Percentiles rank a stretch among this genome's conserved stretches.
These are phyloP conservation scores for Drosophila borborema DNA, from an alignment of 2,888 invertebrate genomes.

Conservation along the genomic window DNA sequence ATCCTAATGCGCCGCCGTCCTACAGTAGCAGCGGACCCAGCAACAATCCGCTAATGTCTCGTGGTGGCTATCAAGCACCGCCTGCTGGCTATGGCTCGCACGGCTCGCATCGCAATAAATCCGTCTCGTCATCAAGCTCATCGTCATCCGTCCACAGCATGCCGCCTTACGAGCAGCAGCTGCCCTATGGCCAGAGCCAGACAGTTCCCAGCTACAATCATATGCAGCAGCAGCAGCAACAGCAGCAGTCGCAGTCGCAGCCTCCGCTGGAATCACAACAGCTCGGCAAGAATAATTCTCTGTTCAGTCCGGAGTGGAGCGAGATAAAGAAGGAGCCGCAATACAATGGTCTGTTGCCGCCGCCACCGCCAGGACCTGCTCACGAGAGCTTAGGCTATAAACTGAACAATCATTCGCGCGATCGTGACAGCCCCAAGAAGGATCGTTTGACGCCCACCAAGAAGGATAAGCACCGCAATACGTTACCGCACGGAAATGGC, in stretches of 20 bases:
- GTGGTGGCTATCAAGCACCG: constrained; percentile 54
- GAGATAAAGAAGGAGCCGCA: constrained; percentile 78
- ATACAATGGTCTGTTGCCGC: constrained; percentile 65
- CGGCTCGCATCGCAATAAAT: constrained; percentile 70
- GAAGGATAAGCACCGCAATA: constrained; percentile 83
- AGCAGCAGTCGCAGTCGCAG: constrained; percentile 23
- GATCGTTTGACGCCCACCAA: constrained; percentile 80
- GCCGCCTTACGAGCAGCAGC: constrained; percentile 67
- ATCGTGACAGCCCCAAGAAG: constrained; percentile 84
- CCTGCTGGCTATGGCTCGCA: constrained; percentile 50
- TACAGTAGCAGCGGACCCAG: constrained; percentile 50
- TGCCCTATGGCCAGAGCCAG: constrained; percentile 68
- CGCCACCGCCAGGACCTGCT: constrained; percentile 59
- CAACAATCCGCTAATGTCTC: constrained; percentile 55
- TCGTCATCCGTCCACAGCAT: constrained; percentile 78
- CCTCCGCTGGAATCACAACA: constrained; percentile 52
- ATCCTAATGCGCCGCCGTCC: constrained; percentile 63
- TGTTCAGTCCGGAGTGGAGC: constrained; percentile 85
- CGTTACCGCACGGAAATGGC: constrained; percentile 25
- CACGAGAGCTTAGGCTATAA: constrained; percentile 56
- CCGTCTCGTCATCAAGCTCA: constrained; percentile 61
- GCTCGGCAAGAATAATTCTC: constrained; percentile 71
- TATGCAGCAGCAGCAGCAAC: constrained; percentile 43
- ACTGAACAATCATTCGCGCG: constrained; percentile 70
- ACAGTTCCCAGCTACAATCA: constrained; percentile 61